Conservation (phyloP, 1,140 invertebrate species). For the Ephestia elutella region DNA sequence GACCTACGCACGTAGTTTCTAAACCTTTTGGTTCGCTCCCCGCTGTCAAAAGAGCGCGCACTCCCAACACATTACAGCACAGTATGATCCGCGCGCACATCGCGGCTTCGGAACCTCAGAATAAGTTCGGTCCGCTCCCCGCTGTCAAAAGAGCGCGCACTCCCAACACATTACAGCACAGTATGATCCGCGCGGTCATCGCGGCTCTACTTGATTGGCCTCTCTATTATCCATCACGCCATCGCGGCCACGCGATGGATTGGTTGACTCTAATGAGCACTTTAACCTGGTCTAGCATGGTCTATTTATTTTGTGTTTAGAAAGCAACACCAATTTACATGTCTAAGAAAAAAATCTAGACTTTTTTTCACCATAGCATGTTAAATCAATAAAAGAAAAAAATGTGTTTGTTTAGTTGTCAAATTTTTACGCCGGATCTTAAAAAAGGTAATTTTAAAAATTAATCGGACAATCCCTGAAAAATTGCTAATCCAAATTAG, state of each 20-base stretch:
- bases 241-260: not conserved
- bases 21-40: not conserved
- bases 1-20: too few relatives aligned
- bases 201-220: conserved; percentile 8
- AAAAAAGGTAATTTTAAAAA: too few relatives aligned
- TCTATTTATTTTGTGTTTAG: too few relatives aligned
- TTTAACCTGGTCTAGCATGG: not conserved
- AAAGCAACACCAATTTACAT: too few relatives aligned
- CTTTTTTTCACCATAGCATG: too few relatives aligned
- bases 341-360: too few relatives aligned
- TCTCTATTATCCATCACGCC: conserved; percentile 12
- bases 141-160: not conserved
- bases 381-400: too few relatives aligned
- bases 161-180: not conserved
- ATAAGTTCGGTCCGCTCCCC: not conserved
- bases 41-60: not conserved
- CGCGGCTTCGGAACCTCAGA: too few relatives aligned
- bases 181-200: not conserved
- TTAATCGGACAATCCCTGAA: too few relatives aligned
- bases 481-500: too few relatives aligned
- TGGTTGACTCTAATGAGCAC: not conserved
- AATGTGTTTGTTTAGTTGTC: too few relatives aligned
- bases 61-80: not conserved
- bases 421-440: too few relatives aligned
- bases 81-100: not conserved